These are phyloP conservation scores for Tetramorium bicarinatum DNA, from an alignment of 2,888 invertebrate species.

Conservation along the genomic window DNA sequence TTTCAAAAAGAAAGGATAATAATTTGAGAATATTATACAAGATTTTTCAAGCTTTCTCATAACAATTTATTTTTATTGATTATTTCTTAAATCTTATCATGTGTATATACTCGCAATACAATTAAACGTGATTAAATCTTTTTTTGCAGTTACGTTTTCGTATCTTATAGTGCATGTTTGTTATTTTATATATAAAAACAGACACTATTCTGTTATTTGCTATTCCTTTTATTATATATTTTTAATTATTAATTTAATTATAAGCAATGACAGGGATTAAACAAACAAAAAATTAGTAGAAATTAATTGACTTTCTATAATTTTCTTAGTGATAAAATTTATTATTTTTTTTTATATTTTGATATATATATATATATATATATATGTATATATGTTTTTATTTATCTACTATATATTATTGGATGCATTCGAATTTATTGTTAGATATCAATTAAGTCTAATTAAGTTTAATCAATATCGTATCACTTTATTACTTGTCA, in stretches of 20 bases:
- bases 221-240: neutral
- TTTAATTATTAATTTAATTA: slow-evolving; percentile 24
- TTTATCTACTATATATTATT: neutral
- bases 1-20: slow-evolving; percentile 10
- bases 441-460: slow-evolving; percentile 51
- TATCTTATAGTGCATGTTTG: neutral
- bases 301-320: neutral
- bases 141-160: neutral
- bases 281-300: neutral
- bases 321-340: neutral
- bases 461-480: slow-evolving; percentile 64
- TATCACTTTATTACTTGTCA: slow-evolving; percentile 73
- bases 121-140: neutral
- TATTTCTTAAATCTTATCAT: neutral
- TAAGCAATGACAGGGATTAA: neutral
- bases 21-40: neutral
- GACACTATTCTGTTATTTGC: neutral
- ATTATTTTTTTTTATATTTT: slow-evolving; percentile 1
- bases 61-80: neutral
- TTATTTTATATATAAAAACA: slow-evolving; percentile 1
- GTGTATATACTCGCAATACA: neutral
- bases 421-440: neutral
- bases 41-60: neutral
- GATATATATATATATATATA: too few relatives aligned
- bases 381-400: neutral